A percentile compares a stretch with the other conserved stretches of the same genome.
Conservation (phyloP, 1,140 invertebrate genomes). For the Meloidogyne exigua region DNA sequence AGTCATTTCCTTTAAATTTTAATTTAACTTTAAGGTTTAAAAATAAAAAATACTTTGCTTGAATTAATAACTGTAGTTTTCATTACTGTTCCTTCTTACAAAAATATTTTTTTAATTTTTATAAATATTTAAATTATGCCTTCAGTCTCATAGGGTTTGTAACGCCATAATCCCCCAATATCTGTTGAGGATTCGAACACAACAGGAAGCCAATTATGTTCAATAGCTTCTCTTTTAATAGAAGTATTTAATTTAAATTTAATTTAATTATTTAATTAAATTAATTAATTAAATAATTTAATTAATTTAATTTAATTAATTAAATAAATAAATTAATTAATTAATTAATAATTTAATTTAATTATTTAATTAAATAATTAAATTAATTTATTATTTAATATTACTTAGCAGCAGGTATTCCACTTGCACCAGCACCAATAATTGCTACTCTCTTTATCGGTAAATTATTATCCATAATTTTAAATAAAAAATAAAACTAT, state of each 20-base stretch:
- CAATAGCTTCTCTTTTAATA: conserved; percentile 48
- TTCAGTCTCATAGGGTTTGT: conserved; percentile 44
- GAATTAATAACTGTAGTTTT: conserved; percentile 67
- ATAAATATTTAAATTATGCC: conserved; percentile 8
- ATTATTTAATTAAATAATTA: too few species aligned
- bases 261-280: conserved; percentile 7
- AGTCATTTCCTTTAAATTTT: conserved; percentile 45
- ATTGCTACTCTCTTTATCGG: conserved; percentile 26
- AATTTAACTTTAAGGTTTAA: background rate
- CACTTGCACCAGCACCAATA: conserved; percentile 37
- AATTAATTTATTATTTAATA: background rate
- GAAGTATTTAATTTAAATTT: too few species aligned
- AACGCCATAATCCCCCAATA: conserved; percentile 65
- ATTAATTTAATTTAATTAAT: too few species aligned
- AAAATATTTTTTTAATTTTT: background rate
- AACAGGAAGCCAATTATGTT: conserved; percentile 51
- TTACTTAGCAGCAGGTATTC: conserved; percentile 28
- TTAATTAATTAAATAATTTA: too few species aligned
- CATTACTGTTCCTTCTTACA: conserved; percentile 64
- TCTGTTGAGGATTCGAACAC: conserved; percentile 65
- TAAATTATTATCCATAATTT: background rate
- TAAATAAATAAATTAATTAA: too few species aligned
- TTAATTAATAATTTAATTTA: conserved; percentile 3
- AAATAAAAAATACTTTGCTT: conserved; percentile 65
- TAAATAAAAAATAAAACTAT: too few species aligned